Percentiles rank a stretch among this genome's conserved stretches.
phyloP scores from a whole-genome alignment of 2,113 vertebrate genomes.

The Condylura cristata region DNA sequence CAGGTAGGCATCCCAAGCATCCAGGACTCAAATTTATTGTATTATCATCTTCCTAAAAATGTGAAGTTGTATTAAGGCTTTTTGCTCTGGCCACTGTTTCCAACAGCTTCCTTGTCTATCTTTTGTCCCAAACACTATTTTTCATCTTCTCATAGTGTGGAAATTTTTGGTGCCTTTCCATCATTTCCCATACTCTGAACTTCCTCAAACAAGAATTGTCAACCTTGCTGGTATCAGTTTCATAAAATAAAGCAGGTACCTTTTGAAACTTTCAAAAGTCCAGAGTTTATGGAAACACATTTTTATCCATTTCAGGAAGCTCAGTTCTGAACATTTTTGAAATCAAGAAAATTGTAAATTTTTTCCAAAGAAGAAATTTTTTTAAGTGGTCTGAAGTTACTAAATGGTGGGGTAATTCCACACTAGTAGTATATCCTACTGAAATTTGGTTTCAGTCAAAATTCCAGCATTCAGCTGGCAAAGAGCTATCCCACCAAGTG shows the following conservation, averaged over 20 bases:
- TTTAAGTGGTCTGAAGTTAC: not conserved
- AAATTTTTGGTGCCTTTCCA: slow-evolving; percentile 9
- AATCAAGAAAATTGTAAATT: slow-evolving; percentile 41
- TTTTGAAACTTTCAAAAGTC: slow-evolving; percentile 37
- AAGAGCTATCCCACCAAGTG: not conserved
- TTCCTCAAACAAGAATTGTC: slow-evolving; percentile 9
- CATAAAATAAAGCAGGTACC: slow-evolving; percentile 59
- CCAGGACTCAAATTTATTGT: not conserved
- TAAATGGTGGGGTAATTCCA: not conserved
- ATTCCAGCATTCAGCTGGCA: not conserved
- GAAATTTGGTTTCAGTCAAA: not conserved
- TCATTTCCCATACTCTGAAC: not conserved
- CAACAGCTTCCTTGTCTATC: not conserved
- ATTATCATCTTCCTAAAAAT: not conserved
- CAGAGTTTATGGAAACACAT: slow-evolving; percentile 35
- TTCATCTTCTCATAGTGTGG: not conserved
- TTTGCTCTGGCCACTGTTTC: not conserved
- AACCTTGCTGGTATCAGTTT: not conserved
- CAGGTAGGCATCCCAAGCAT: not conserved
- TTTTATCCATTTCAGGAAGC: slow-evolving; percentile 51
- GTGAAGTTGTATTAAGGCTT: not conserved
- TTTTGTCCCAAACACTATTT: slow-evolving; percentile 40
- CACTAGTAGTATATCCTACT: not conserved
- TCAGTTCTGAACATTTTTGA: slow-evolving; percentile 45
- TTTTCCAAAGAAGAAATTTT: slow-evolving; percentile 25